A percentile compares a stretch with the other conserved stretches of the same genome.
Evolutionary conservation across 2,113 vertebrate species (phyloP).

Genomic region (Bubo bubo): DNA sequence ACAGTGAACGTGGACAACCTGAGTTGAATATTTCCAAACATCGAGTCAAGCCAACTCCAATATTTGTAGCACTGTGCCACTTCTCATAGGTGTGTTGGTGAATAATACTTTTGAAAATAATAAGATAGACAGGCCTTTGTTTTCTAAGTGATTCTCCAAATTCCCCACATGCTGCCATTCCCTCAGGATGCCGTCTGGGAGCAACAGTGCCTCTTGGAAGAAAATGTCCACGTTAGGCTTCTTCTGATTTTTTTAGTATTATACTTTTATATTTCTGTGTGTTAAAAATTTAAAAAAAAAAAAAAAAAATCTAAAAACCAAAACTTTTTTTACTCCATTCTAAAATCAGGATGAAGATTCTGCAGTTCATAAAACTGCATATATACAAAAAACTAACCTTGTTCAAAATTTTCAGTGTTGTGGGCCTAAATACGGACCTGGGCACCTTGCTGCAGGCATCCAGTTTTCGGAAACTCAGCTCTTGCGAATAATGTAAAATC

Average conservation of each 20-base stretch:
- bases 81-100: not conserved
- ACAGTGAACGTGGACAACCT: accelerated
- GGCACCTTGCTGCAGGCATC: slow-evolving; percentile 9
- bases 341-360: not conserved
- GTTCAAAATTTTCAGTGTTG: not conserved
- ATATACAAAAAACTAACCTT: not conserved
- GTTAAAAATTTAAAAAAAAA: not conserved
- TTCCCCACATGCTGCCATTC: not conserved
- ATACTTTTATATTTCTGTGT: not conserved
- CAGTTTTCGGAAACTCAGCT: not conserved
- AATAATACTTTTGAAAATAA: not conserved
- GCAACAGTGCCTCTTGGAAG: not conserved
- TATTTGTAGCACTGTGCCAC: not conserved
- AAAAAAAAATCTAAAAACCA: not conserved
- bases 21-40: not conserved
- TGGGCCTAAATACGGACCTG: not conserved
- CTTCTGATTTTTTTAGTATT: not conserved
- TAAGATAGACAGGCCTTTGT: not conserved
- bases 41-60: not conserved
- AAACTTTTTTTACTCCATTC: not conserved
- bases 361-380: not conserved
- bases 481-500: slow-evolving; percentile 4
- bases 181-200: not conserved
- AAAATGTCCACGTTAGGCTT: not conserved
- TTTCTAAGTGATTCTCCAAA: not conserved